A percentile compares a stretch with the other conserved stretches of the same genome.
Conservation (phyloP, 2,113 vertebrate genomes). For the Tragelaphus scriptus region DNA sequence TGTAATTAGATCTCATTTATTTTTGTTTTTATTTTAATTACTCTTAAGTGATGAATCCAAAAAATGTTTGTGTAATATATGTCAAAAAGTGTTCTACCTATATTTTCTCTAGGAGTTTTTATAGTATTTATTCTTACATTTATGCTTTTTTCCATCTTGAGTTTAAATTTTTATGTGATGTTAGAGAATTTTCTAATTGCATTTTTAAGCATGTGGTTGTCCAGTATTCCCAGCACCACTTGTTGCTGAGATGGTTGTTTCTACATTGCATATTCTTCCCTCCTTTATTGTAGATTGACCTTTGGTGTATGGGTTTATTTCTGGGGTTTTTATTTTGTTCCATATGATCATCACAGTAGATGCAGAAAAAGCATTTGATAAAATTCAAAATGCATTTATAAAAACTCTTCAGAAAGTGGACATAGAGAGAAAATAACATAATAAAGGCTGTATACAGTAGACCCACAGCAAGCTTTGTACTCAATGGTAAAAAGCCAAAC, state of each 20-base stretch:
- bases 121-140: not conserved
- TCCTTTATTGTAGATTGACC: not conserved
- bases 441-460: not conserved
- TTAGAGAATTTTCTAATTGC: not conserved
- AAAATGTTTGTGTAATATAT: not conserved
- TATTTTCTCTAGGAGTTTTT: not conserved
- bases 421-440: not conserved
- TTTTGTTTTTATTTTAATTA: not conserved
- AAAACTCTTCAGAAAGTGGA: not conserved
- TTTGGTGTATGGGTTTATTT: not conserved
- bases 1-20: not conserved
- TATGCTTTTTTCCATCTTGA: not conserved
- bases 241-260: not conserved
- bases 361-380: not conserved
- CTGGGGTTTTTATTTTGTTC: not conserved
- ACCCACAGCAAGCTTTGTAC: not conserved
- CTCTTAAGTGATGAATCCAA: not conserved
- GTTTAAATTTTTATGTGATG: not conserved
- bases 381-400: not conserved
- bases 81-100: not conserved
- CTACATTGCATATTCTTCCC: not conserved
- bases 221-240: not conserved
- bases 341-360: not conserved
- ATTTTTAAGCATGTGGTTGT: not conserved
- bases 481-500: not conserved